A percentile compares a stretch with the other conserved stretches of the same genome.
These are phyloP conservation scores for Cygnus olor DNA, from an alignment of 2,797 vertebrate genomes.

Conservation along the genomic window DNA sequence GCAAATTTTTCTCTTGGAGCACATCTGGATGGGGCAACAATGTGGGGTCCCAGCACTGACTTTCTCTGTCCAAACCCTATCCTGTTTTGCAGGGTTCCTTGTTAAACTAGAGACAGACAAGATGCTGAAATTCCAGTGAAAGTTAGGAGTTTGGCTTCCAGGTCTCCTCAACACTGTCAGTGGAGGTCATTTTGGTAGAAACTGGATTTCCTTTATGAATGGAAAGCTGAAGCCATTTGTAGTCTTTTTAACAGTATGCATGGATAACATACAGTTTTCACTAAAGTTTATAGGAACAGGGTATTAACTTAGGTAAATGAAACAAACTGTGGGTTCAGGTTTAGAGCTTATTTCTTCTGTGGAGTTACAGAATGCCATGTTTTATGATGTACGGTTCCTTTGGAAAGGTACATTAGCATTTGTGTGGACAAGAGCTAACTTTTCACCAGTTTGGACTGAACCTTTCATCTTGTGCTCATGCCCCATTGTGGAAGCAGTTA, in stretches of 20 bases:
- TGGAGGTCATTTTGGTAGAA: neutral
- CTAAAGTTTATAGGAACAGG: neutral
- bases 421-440: neutral
- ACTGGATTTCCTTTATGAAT: neutral
- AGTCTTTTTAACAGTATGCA: neutral
- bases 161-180: fast-evolving
- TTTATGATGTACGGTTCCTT: neutral
- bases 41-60: neutral
- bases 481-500: neutral
- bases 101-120: neutral
- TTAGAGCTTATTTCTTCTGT: neutral
- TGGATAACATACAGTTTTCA: neutral
- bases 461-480: neutral
- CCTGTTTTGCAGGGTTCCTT: neutral
- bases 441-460: neutral
- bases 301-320: neutral
- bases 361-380: neutral
- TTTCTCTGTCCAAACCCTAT: neutral
- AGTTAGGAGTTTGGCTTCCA: neutral
- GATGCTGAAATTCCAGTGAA: neutral
- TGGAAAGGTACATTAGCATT: neutral
- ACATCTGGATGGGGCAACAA: neutral
- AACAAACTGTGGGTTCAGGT: neutral
- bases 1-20: neutral
- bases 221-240: neutral